phyloP scores from a whole-genome alignment of 1,140 invertebrate species.

The Marisa cornuarietis region DNA sequence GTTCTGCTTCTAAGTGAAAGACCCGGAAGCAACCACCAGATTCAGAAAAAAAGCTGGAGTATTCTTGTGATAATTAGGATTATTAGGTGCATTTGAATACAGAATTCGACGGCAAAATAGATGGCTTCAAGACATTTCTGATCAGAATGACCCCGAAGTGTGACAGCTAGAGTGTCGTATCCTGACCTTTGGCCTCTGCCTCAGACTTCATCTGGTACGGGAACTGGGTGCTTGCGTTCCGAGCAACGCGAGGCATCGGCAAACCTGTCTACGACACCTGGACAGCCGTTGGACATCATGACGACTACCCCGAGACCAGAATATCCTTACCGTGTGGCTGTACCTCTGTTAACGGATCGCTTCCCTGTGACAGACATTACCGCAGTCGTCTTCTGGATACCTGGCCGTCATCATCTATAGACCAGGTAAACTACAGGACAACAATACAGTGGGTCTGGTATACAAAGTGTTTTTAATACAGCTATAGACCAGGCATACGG shows the following conservation, averaged over 20 bases:
- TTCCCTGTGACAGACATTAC: constrained; percentile 22
- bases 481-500: no score
- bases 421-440: neutral
- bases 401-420: constrained; percentile 14
- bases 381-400: constrained; percentile 14
- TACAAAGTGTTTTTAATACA: no score
- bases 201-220: constrained; percentile 21
- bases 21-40: no score
- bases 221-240: constrained; percentile 17
- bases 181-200: neutral
- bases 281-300: constrained; percentile 12
- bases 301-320: constrained; percentile 17
- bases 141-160: no score
- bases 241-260: constrained; percentile 14
- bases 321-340: constrained; percentile 14
- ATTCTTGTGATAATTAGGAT: no score
- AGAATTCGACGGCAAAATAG: no score
- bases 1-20: no score
- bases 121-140: no score
- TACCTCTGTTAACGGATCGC: constrained; percentile 17
- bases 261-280: constrained; percentile 21
- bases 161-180: no score
- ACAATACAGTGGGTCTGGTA: no score
- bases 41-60: no score
- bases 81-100: no score